Percentiles rank a stretch among this genome's conserved stretches.
Evolutionary conservation across 2,888 invertebrate genomes (phyloP).

Genomic region (Dynastes hyllus): DNA sequence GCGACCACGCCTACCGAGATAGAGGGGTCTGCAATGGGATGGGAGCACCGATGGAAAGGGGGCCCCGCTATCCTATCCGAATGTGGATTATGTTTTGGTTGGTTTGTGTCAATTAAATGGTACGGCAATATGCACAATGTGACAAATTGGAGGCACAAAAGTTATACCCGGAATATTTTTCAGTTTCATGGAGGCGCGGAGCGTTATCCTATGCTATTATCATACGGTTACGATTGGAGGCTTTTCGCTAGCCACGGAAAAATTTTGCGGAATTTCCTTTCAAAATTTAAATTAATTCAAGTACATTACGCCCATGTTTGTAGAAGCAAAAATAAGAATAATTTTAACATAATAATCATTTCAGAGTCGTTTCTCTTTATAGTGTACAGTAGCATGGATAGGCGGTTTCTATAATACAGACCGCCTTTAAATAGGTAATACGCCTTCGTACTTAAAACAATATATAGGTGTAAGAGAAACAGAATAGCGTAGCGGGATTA

Average conservation of each 20-base stretch:
- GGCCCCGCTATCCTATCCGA: constrained; percentile 63
- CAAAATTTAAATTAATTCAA: constrained; percentile 4
- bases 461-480: constrained; percentile 14
- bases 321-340: not conserved
- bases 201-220: not conserved
- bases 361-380: constrained; percentile 14
- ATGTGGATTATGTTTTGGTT: constrained; percentile 63
- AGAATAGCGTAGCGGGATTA: not conserved
- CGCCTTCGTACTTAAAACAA: constrained; percentile 37
- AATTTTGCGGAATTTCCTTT: constrained; percentile 26
- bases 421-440: constrained; percentile 35
- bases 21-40: constrained; percentile 62
- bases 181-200: constrained; percentile 24
- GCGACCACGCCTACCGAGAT: constrained; percentile 63
- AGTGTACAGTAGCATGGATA: constrained; percentile 15
- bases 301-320: constrained; percentile 9
- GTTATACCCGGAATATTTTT: constrained; percentile 29
- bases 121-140: constrained; percentile 51
- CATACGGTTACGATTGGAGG: not conserved
- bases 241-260: constrained; percentile 7
- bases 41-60: constrained; percentile 62
- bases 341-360: constrained; percentile 15
- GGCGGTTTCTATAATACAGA: constrained; percentile 36
- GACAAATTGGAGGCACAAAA: constrained; percentile 48
- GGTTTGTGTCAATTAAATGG: constrained; percentile 56